Evolutionary conservation across 2,113 vertebrate genomes (phyloP), one percentile per base, ranked within the genome.

Genomic region (Jaculus jaculus): DNA sequence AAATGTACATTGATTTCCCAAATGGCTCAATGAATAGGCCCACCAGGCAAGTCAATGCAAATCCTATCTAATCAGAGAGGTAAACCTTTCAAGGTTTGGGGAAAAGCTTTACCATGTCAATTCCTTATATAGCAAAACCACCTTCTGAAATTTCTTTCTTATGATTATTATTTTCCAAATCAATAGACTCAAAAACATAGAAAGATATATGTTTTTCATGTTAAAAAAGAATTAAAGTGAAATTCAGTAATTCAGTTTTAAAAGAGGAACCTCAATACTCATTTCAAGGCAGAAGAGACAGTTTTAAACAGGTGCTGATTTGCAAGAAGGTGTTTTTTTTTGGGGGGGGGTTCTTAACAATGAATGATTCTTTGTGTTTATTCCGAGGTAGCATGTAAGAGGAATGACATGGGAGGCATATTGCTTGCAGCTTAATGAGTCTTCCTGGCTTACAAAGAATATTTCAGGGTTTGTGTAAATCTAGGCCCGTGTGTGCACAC

Each of bases 341-440:
- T n/a, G n/a, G n/a, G n/a, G n/a, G n/a, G n/a, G n/a, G n/a, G n/a
- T n/a, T 58, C 47, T 89, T 75, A 84, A 58, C 65, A 84, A 82
- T 72, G 47, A 91, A 63, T 42, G 30, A 69, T 24, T n/a, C 51
- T 74, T 93, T 85, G 78, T 60, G 93, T 93, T 97, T 96, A 88
- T 96, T 97, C 85, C 78, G 72, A 93, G 12, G 87, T 78, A 92
- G 60, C 91, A 91, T 73, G n/a, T 47, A 92, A 37, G 30, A 90
- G 42, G 39, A 20, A 51, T 91, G 96, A 85, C 87, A 94, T 65
- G 93, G 84, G 94, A 96, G 95, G 94, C 92, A 91, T 89, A 88
- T 47, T 95, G 72, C 96, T 93, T 94, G 47, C 60, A 94, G 97
- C 88, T 93, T 93, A 95, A 96, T 73, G 65, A 97, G 96, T 47